A percentile compares a stretch with the other conserved stretches of the same genome.
These are phyloP conservation scores for Drosophila tristis DNA, from an alignment of 1,140 invertebrate species.

Conservation along the genomic window DNA sequence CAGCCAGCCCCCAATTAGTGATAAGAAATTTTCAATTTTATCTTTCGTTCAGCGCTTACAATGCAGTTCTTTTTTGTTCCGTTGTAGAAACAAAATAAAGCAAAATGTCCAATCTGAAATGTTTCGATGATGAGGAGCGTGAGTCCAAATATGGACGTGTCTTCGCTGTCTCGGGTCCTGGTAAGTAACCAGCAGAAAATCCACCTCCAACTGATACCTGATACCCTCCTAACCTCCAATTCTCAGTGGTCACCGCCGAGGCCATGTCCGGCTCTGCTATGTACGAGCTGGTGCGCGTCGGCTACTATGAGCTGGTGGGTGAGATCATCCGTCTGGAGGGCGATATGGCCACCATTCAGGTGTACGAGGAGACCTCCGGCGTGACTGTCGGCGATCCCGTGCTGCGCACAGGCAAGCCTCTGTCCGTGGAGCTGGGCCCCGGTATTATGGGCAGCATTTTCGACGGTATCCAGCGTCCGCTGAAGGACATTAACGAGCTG, in stretches of 20 bases:
- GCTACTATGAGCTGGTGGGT: conserved; percentile 98
- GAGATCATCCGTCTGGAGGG: conserved; percentile 99
- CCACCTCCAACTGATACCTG: background rate
- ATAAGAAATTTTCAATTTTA: conserved; percentile 48
- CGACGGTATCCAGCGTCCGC: conserved; percentile 99
- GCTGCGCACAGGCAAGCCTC: conserved; percentile 97
- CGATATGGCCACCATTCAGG: conserved; percentile 99
- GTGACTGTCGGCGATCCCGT: conserved; percentile 99
- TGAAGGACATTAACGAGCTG: conserved; percentile 97
- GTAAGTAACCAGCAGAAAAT: conserved; percentile 86
- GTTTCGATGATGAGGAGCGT: conserved; percentile 93
- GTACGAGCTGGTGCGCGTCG: conserved; percentile 99
- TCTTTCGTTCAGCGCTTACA: conserved; percentile 3
- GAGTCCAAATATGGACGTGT: conserved; percentile 97
- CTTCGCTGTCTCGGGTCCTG: conserved; percentile 98
- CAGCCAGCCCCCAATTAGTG: conserved; percentile 35
- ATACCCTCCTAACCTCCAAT: conserved; percentile 1
- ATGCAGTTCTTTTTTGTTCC: conserved; percentile 40
- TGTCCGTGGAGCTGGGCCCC: conserved; percentile 98
- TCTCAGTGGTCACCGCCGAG: conserved; percentile 97
- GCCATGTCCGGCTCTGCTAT: conserved; percentile 99
- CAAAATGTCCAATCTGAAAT: conserved; percentile 88
- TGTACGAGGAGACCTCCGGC: conserved; percentile 99
- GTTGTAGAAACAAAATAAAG: conserved; percentile 66
- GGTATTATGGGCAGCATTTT: conserved; percentile 99